Evolutionary conservation across 2,113 vertebrate species (phyloP).

Genomic region (Saiga tatarica): DNA sequence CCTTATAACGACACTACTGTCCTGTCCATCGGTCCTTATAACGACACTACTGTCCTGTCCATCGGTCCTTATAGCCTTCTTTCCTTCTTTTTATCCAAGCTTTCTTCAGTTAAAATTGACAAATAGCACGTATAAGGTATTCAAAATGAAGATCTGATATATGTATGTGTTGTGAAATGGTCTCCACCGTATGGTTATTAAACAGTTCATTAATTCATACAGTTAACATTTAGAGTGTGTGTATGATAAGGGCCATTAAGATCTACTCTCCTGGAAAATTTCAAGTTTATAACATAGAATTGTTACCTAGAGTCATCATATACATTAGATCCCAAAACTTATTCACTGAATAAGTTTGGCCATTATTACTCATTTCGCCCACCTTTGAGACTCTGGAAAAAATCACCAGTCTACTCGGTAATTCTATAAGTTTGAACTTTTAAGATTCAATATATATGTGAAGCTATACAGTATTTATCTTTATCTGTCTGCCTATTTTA

Average conservation of each 20-base stretch:
- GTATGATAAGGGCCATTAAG: neutral
- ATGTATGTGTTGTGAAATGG: neutral
- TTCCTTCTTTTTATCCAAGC: neutral
- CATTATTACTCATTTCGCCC: neutral
- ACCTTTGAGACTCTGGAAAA: neutral
- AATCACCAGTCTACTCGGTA: rapidly evolving
- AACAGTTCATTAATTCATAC: neutral
- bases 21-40: no score
- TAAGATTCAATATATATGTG: neutral
- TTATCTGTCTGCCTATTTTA: neutral
- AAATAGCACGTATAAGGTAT: neutral
- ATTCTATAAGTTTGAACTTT: neutral
- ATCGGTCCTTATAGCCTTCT: neutral
- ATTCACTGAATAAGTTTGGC: neutral
- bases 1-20: no score
- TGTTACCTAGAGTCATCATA: neutral
- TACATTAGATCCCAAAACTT: neutral
- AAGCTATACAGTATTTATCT: neutral
- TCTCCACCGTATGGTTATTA: neutral
- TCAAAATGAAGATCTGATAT: neutral
- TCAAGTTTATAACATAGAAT: neutral
- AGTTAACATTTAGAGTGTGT: neutral
- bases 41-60: rapidly evolving
- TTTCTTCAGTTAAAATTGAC: neutral
- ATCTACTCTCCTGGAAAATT: neutral